Conservation (phyloP, 2,888 invertebrate genomes). For the Calameuta pallipes region DNA sequence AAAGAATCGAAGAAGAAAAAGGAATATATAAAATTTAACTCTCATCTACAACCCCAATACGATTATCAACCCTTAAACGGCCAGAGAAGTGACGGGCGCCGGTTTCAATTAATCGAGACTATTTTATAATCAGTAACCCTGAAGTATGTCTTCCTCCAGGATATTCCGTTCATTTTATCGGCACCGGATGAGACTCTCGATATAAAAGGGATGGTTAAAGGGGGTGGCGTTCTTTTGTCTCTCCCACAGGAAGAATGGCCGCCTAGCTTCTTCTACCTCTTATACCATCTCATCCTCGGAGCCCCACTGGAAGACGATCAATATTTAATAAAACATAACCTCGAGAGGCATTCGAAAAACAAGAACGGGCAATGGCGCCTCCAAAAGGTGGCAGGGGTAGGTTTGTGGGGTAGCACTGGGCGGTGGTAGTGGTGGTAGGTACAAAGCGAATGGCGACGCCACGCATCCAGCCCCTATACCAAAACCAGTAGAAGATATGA, state of each 20-base stretch:
- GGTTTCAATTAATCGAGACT: background rate
- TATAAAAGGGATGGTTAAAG: background rate
- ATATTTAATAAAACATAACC: constrained; percentile 35
- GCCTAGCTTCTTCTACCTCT: background rate
- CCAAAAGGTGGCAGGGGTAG: background rate
- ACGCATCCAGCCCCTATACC: constrained; percentile 15
- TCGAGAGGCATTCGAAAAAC: constrained; percentile 8
- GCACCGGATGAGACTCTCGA: background rate
- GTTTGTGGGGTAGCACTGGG: no score
- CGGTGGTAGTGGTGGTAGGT: background rate
- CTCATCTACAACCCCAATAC: background rate
- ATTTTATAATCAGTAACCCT: background rate
- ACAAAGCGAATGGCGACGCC: background rate
- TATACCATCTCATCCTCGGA: background rate
- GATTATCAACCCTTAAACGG: background rate
- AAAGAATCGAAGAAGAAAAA: background rate
- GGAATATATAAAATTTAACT: background rate
- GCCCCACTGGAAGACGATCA: background rate
- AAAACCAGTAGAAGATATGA: constrained; percentile 49
- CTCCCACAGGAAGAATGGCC: background rate
- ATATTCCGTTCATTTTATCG: background rate
- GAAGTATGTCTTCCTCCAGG: background rate
- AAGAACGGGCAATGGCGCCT: constrained; percentile 2
- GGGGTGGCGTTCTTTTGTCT: background rate
- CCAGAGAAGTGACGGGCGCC: background rate